Conservation (phyloP, 2,888 invertebrate species). For the Acanthacorydalis orientalis region DNA sequence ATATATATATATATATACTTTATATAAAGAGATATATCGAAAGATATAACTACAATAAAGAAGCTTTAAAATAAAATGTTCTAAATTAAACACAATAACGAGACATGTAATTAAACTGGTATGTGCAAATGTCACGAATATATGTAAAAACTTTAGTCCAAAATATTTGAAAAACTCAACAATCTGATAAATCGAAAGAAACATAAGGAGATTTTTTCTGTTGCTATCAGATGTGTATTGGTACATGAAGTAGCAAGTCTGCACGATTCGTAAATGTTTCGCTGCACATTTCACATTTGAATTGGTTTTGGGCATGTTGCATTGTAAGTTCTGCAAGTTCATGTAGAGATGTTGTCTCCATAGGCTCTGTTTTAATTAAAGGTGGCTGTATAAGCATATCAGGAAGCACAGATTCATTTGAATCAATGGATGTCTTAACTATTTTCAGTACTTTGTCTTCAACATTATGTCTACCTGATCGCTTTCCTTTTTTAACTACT, state of each 20-base stretch:
- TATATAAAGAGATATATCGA: too few relatives aligned
- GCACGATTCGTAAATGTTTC: constrained; percentile 56
- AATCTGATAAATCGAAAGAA: too few relatives aligned
- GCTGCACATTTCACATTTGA: constrained; percentile 71
- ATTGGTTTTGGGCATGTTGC: constrained; percentile 29
- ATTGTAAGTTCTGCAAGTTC: constrained; percentile 33
- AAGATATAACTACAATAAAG: too few relatives aligned
- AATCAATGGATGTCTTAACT: background rate
- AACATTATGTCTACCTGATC: background rate
- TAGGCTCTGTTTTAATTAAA: constrained; percentile 22
- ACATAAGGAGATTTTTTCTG: too few relatives aligned
- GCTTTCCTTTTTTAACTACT: background rate
- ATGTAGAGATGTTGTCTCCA: constrained; percentile 29
- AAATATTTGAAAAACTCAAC: constrained; percentile 4
- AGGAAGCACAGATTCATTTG: constrained; percentile 7
- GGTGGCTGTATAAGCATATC: constrained; percentile 13
- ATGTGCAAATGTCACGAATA: too few relatives aligned
- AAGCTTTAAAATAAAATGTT: too few relatives aligned
- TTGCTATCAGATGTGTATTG: constrained; percentile 58
- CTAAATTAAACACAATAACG: too few relatives aligned
- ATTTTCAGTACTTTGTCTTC: background rate
- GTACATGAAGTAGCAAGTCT: constrained; percentile 59
- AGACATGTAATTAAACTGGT: too few relatives aligned
- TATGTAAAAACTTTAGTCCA: background rate
- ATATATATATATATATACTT: too few relatives aligned